Conservation (phyloP, 2,888 invertebrate species). For the Tinea semifulvella region DNA sequence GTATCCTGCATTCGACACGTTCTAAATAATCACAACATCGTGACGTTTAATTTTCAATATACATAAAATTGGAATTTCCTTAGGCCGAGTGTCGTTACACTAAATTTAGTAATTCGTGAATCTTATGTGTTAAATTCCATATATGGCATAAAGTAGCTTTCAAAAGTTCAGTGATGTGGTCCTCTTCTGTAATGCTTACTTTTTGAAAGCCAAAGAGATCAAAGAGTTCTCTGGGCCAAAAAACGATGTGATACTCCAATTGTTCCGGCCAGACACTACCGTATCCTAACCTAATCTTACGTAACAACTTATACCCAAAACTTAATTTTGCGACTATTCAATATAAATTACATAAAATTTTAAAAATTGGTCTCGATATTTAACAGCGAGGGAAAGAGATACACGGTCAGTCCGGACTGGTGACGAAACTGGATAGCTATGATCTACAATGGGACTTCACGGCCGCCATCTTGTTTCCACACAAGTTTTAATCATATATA, state of each 20-base stretch:
- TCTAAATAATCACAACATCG: slow-evolving; percentile 45
- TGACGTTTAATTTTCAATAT: slow-evolving; percentile 52
- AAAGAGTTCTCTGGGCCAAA: slow-evolving; percentile 65
- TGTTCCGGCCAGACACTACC: slow-evolving; percentile 67
- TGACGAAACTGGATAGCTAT: slow-evolving; percentile 52
- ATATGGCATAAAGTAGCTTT: slow-evolving; percentile 67
- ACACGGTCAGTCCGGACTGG: slow-evolving; percentile 9
- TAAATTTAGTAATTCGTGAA: slow-evolving; percentile 68
- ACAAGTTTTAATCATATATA: too few relatives aligned
- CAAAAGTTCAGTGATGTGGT: slow-evolving; percentile 60
- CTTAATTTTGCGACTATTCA: background rate
- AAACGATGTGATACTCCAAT: slow-evolving; percentile 64
- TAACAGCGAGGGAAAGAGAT: background rate
- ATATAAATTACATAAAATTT: slow-evolving; percentile 1
- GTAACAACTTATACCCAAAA: slow-evolving; percentile 3
- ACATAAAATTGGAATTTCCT: slow-evolving; percentile 66
- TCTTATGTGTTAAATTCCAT: slow-evolving; percentile 65
- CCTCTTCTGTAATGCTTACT: slow-evolving; percentile 54
- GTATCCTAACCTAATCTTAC: slow-evolving; percentile 63
- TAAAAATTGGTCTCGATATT: slow-evolving; percentile 1
- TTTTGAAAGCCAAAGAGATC: slow-evolving; percentile 67
- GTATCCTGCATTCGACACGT: slow-evolving; percentile 62
- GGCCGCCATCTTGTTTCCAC: too few relatives aligned
- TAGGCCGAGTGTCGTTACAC: slow-evolving; percentile 56
- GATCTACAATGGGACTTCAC: too few relatives aligned